These are phyloP conservation scores for Oryzias sinensis DNA, from an alignment of 2,797 vertebrate species.

Conservation along the genomic window DNA sequence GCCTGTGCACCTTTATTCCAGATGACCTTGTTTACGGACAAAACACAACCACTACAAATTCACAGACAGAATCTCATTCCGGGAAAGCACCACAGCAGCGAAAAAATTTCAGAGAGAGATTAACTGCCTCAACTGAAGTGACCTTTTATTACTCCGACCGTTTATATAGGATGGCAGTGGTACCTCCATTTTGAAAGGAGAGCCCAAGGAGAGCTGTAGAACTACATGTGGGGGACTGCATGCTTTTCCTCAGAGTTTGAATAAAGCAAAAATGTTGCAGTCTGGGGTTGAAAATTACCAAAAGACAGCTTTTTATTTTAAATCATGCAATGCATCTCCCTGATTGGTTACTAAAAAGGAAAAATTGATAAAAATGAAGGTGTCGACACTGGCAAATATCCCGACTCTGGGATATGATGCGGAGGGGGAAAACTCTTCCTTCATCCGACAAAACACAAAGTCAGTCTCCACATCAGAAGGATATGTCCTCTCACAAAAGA, in stretches of 20 bases:
- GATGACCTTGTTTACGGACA: conserved; percentile 82
- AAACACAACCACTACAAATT: conserved; percentile 66
- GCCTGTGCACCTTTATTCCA: conserved; percentile 78
- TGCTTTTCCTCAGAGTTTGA: conserved; percentile 45
- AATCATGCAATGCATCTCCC: neutral
- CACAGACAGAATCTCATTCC: conserved; percentile 74
- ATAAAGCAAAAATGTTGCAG: conserved; percentile 41
- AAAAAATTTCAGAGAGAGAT: conserved; percentile 31
- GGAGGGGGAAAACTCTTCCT: conserved; percentile 46
- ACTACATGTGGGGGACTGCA: conserved; percentile 32
- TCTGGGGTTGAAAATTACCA: conserved; percentile 24
- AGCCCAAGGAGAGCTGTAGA: conserved; percentile 44
- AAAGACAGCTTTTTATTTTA: conserved; percentile 18
- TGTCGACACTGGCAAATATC: conserved; percentile 44
- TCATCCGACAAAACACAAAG: conserved; percentile 56
- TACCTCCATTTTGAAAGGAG: conserved; percentile 64
- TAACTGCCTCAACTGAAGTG: conserved; percentile 43
- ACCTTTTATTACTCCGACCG: conserved; percentile 30
- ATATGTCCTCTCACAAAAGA: conserved; percentile 66
- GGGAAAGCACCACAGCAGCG: conserved; percentile 47
- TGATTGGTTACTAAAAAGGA: conserved; percentile 19
- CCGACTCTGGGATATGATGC: conserved; percentile 53
- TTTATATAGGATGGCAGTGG: conserved; percentile 54
- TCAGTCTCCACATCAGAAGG: conserved; percentile 59
- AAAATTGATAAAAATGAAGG: conserved; percentile 28